Evolutionary conservation across 2,888 invertebrate species (phyloP).

Genomic region (Argyra leucocephala): DNA sequence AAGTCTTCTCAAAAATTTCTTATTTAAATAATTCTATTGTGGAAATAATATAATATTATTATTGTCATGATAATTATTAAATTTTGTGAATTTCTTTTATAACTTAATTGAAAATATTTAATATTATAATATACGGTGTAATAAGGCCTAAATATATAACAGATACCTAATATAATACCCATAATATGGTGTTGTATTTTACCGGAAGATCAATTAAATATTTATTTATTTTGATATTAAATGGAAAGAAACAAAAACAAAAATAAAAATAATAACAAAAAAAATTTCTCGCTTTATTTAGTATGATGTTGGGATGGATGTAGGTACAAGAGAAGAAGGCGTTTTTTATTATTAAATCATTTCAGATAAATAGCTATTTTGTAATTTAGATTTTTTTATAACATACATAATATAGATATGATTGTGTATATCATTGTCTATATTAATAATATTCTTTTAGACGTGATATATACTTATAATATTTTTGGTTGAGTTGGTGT

Average conservation of each 20-base stretch:
- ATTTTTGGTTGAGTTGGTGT: background rate
- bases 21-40: too few species aligned
- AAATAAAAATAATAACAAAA: background rate
- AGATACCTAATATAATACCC: too few species aligned
- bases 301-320: too few species aligned
- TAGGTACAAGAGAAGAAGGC: too few species aligned
- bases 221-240: background rate
- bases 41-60: too few species aligned
- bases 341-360: background rate
- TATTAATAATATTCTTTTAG: background rate
- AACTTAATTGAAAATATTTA: slow-evolving; percentile 1
- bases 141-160: too few species aligned
- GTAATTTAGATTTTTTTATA: background rate
- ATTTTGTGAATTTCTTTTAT: background rate
- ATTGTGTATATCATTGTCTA: background rate
- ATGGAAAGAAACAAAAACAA: background rate
- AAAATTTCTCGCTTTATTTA: background rate
- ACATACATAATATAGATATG: background rate
- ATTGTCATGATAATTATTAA: background rate
- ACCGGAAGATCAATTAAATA: slow-evolving; percentile 6
- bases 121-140: too few species aligned
- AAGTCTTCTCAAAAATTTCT: too few species aligned
- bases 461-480: too few species aligned
- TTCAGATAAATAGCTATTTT: background rate
- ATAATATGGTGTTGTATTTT: background rate